A percentile compares a stretch with the other conserved stretches of the same genome.
phyloP scores from a whole-genome alignment of 2,113 vertebrate genomes.

The Sakesphorus luctuosus region DNA sequence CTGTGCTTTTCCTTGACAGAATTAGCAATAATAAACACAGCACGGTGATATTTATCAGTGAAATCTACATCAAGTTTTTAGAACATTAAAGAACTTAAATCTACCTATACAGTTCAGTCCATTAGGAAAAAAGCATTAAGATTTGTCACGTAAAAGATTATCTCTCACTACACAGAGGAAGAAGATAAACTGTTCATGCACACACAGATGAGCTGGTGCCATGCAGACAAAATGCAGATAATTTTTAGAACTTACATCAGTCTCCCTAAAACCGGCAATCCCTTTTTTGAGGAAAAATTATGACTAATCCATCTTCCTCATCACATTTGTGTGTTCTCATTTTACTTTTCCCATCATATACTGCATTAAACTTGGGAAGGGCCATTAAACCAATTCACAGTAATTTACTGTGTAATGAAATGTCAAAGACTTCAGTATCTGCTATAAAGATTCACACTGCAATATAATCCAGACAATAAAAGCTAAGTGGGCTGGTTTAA shows the following conservation, averaged over 20 bases:
- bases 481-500: background rate
- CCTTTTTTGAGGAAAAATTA: background rate
- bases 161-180: background rate
- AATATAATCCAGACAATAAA: background rate
- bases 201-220: background rate
- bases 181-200: background rate
- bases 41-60: background rate
- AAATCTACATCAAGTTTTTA: background rate
- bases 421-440: slow-evolving; percentile 17
- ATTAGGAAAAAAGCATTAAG: background rate
- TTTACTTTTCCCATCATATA: background rate
- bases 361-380: background rate
- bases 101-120: background rate
- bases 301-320: background rate
- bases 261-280: background rate
- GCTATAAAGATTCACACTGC: slow-evolving; percentile 11
- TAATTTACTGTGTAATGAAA: slow-evolving; percentile 6
- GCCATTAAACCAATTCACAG: background rate
- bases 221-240: background rate
- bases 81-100: background rate
- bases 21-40: background rate
- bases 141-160: background rate
- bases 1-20: background rate
- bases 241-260: background rate
- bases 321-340: background rate